Evolutionary conservation across 2,113 vertebrate genomes (phyloP).

Genomic region (Heterochromis multidens): DNA sequence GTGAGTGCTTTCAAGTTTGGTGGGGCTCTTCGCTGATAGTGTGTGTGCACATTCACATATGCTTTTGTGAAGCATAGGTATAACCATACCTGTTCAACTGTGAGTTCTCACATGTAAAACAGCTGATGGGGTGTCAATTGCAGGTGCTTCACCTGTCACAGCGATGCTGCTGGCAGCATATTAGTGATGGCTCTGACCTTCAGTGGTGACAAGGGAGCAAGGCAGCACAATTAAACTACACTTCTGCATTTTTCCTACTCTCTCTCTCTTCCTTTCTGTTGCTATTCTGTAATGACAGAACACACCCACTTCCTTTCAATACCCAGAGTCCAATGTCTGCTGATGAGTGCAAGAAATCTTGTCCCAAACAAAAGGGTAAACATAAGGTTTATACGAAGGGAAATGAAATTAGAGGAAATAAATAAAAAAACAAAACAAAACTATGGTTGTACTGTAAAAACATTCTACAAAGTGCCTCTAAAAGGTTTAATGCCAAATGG

Average conservation of each 20-base stretch:
- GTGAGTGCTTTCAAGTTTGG: neutral
- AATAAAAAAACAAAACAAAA: no score
- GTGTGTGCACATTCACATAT: neutral
- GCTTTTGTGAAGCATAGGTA: neutral
- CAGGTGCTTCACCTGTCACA: conserved; percentile 25
- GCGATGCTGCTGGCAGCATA: neutral
- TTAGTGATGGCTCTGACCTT: conserved; percentile 56
- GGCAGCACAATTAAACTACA: conserved; percentile 34
- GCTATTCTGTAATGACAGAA: neutral
- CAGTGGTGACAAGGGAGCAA: conserved; percentile 32
- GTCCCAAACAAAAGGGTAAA: neutral
- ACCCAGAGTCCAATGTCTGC: neutral
- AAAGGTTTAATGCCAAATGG: neutral
- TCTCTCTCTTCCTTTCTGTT: neutral
- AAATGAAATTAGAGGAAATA: neutral
- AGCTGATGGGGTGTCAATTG: conserved; percentile 53
- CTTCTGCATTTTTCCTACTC: neutral
- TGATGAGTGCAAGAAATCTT: neutral
- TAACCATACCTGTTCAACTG: neutral
- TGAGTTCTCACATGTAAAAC: conserved; percentile 8
- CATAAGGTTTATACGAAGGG: neutral
- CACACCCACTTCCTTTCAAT: neutral
- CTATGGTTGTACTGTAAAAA: neutral
- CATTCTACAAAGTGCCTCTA: neutral
- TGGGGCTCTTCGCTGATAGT: neutral